A percentile compares a stretch with the other conserved stretches of the same genome.
Evolutionary conservation across 2,113 vertebrate genomes (phyloP).

Genomic region (Pelmatolapia mariae): DNA sequence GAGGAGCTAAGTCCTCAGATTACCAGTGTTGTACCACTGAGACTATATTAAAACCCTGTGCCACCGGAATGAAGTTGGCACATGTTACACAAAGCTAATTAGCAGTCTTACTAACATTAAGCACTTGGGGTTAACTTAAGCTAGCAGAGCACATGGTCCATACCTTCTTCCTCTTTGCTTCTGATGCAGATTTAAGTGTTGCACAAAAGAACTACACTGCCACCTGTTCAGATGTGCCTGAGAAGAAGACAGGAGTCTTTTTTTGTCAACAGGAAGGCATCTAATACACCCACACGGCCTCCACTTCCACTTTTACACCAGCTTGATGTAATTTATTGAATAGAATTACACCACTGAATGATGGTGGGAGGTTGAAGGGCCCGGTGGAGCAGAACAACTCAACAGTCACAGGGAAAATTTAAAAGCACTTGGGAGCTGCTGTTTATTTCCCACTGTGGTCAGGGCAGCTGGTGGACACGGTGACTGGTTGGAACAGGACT

Average conservation of each 20-base stretch:
- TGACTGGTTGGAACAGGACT: conserved; percentile 48
- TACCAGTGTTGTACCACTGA: not conserved
- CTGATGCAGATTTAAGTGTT: not conserved
- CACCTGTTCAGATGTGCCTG: conserved; percentile 14
- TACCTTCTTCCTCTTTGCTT: not conserved
- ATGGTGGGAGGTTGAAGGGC: conserved; percentile 1
- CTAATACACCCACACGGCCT: not conserved
- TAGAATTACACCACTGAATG: not conserved
- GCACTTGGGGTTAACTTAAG: conserved; percentile 36
- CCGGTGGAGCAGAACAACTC: not conserved
- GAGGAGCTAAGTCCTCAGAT: not conserved
- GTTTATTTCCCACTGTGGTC: conserved; percentile 46
- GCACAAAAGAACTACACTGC: not conserved
- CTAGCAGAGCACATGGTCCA: conserved; percentile 5
- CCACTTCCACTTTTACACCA: not conserved
- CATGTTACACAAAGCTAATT: conserved; percentile 46
- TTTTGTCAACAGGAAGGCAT: not conserved
- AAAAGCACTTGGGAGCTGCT: conserved; percentile 21
- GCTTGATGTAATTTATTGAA: not conserved
- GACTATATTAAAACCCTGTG: not conserved
- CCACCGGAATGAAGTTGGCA: conserved; percentile 29
- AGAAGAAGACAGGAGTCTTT: not conserved
- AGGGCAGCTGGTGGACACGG: conserved; percentile 43
- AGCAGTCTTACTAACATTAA: conserved; percentile 32
- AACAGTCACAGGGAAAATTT: not conserved